A percentile compares a stretch with the other conserved stretches of the same genome.
Evolutionary conservation across 2,888 invertebrate species (phyloP).

Genomic region (Tryphoninae sp.): DNA sequence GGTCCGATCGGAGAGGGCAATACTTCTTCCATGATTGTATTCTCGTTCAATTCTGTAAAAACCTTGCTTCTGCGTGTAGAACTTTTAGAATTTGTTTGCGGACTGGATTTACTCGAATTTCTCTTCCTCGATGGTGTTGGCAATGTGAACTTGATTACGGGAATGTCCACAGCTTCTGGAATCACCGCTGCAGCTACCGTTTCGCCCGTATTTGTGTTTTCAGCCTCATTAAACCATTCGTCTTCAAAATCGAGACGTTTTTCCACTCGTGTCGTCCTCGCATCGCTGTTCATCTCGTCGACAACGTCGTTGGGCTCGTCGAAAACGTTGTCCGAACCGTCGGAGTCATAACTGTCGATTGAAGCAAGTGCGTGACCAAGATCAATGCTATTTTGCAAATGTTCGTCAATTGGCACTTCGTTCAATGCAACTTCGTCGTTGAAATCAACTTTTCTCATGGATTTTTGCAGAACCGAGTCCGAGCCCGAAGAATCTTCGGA

Average conservation of each 20-base stretch:
- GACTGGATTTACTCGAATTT: not conserved
- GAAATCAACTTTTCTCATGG: slow-evolving; percentile 75
- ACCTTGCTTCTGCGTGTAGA: not conserved
- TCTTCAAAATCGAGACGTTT: slow-evolving; percentile 49
- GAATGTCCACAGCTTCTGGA: not conserved
- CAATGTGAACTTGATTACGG: not conserved
- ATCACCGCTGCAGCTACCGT: not conserved
- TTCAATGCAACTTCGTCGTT: slow-evolving; percentile 68
- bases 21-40: not conserved
- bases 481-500: slow-evolving; percentile 52
- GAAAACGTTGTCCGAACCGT: slow-evolving; percentile 20
- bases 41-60: not conserved
- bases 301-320: not conserved
- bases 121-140: not conserved
- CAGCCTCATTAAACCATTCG: slow-evolving; percentile 42
- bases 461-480: slow-evolving; percentile 61
- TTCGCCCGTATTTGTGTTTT: slow-evolving; percentile 37
- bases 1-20: not conserved
- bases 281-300: not conserved
- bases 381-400: slow-evolving; percentile 54
- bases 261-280: slow-evolving; percentile 23
- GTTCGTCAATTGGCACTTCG: slow-evolving; percentile 66
- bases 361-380: slow-evolving; percentile 64
- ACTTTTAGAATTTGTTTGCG: not conserved
- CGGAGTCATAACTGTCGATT: slow-evolving; percentile 68